Evolutionary conservation across 1,140 invertebrate genomes (phyloP), one percentile per base, ranked within the genome.

Genomic region (Cherax quadricarinatus): DNA sequence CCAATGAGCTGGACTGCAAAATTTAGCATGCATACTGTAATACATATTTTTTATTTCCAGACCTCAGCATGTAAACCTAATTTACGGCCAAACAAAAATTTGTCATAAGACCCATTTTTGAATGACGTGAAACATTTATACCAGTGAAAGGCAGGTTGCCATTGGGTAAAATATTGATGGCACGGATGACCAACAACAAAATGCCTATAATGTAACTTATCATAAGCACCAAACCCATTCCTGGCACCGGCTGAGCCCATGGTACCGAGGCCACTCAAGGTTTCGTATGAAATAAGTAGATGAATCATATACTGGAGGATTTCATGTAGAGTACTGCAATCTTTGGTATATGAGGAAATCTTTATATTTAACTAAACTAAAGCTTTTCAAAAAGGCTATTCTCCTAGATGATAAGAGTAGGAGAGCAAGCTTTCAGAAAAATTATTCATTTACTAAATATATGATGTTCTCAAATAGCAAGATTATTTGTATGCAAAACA

Each of bases 191-290:
- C 82, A 85, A 90, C 82, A 66, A 86, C 53, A 51, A 70, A 41
- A 73, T 81, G 60, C n/a, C 18, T 80, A 41, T 62, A 81, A 87
- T 81, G 18, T 30, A 87, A 91, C 62, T 4, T 1, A 91, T 80
- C 60, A 85, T 18, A 91, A 91, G 16, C 90, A 91, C 90, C 73
- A 91, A 91, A 81, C 84, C 90, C 90, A 91, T 51, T 91, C 84
- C 83, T 91, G 90, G 84, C 90, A 80, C 90, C 90, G 90, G 90
- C 90, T 91, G 90, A 91, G 90, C 90, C 90, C 90, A 91, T 91
- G 75, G 79, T 48, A 91, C 90, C 90, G 90, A 91, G 57, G 83
- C 90, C 90, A 85, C 75, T 86, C 90, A 91, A 73, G 90, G 90
- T 86, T 91, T 91, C 79, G 90, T 91, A 75, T 91, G 49, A 91